Percentiles rank a stretch among this genome's conserved stretches.
phyloP scores from a whole-genome alignment of 2,888 invertebrate species.

The Zaprionus bogoriensis region DNA sequence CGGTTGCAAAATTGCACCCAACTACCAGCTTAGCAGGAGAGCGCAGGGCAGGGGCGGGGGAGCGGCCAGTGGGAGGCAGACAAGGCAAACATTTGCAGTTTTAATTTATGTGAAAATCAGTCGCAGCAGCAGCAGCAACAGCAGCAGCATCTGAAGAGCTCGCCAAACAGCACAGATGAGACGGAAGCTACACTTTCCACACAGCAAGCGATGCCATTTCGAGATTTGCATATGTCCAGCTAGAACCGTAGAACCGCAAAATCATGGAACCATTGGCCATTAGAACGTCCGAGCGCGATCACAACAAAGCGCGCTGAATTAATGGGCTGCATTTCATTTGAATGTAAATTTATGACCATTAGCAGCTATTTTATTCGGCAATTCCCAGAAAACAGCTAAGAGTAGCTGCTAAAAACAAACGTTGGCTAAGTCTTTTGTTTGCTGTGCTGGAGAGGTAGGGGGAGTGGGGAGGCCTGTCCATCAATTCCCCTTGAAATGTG shows the following conservation, averaged over 20 bases:
- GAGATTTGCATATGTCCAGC: slow-evolving; percentile 43
- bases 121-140: slow-evolving; percentile 16
- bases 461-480: slow-evolving; percentile 9
- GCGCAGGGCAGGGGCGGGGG: not conserved
- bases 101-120: slow-evolving; percentile 69
- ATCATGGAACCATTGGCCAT: slow-evolving; percentile 21
- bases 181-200: slow-evolving; percentile 35
- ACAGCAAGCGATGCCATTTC: not conserved
- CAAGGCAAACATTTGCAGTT: slow-evolving; percentile 54
- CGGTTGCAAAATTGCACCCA: slow-evolving; percentile 51
- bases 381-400: not conserved
- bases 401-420: not conserved
- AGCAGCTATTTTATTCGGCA: slow-evolving; percentile 14
- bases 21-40: slow-evolving; percentile 7
- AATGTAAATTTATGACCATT: slow-evolving; percentile 32
- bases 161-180: slow-evolving; percentile 25
- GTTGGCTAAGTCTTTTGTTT: slow-evolving; percentile 54
- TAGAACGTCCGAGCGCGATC: slow-evolving; percentile 21
- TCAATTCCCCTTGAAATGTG: slow-evolving; percentile 47
- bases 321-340: slow-evolving; percentile 45
- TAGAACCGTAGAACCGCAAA: slow-evolving; percentile 11
- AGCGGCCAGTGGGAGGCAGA: not conserved
- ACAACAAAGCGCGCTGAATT: slow-evolving; percentile 30
- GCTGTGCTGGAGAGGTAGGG: not conserved
- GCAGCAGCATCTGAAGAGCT: slow-evolving; percentile 16